Base-by-base conservation (phyloP, 2,797 vertebrate genomes). In the Cossypha polioptera region DNA sequence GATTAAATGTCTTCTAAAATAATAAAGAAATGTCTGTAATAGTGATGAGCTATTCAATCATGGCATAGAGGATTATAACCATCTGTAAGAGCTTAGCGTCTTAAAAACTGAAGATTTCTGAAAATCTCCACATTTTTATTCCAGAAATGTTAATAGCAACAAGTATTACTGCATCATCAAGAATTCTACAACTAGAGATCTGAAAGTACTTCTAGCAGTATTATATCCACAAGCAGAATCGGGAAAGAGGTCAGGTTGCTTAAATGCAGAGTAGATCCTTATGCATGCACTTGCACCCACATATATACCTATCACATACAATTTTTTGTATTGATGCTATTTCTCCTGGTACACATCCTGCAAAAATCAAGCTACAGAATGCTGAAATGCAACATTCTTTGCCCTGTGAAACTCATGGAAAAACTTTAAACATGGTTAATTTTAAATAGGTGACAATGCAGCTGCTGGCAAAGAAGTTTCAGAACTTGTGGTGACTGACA, bases 301-400 rank as follows among this genome's bases (percentile, higher is more conserved):
- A 36, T 28, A 45, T 1, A 67, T 24, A 62, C 4, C 2, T 20
- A 74, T 4, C 2, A 31, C 0, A 1, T 24, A 63, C 0, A 22
- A 45, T 43, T 63, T 77, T 21, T 3, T 67, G 19, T n/a, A 59
- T 26, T 54, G 19, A 10, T 82, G 29, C 51, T 83, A 18, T 29
- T 21, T 36, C 11, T 72, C 10, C 47, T 67, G 7, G 5, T 63
- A 35, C 6, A 35, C 3, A 25, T 38, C 16, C 53, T 71, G 24
- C 33, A 81, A 81, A 81, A 86, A 57, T 11, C 13, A 59, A 90
- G 50, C 9, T 20, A 68, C 13, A 45, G 16, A 59, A 85, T 28
- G 22, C 1, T 48, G 55, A 72, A 89, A 83, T 9, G 26, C 20
- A 93, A 16, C 10, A 40, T 40, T 53, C 11, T 67, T 78, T 54